These are phyloP conservation scores for Rhadina sibilatrix DNA, from an alignment of 2,113 vertebrate species.

Conservation along the genomic window DNA sequence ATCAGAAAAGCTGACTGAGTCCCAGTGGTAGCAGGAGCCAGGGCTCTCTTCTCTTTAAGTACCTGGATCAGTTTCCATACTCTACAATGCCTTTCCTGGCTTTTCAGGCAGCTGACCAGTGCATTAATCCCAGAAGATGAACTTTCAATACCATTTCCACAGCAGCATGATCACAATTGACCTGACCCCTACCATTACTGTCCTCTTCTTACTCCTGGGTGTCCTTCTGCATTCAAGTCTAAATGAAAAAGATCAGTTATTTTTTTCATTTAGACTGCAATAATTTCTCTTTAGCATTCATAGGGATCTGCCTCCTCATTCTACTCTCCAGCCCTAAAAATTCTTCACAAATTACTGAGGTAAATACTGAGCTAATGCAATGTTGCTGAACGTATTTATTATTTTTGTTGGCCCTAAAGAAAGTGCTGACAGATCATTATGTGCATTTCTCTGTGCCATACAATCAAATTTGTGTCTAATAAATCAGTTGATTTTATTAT, in stretches of 20 bases:
- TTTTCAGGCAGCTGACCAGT: background rate
- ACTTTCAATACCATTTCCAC: background rate
- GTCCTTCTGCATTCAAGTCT: background rate
- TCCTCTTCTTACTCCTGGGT: background rate
- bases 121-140: background rate
- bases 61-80: background rate
- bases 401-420: background rate
- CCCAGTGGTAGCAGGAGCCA: background rate
- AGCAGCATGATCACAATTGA: rapidly evolving
- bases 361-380: background rate
- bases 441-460: background rate
- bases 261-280: background rate
- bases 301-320: background rate
- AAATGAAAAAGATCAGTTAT: background rate
- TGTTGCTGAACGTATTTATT: background rate
- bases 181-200: background rate
- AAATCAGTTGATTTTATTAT: background rate
- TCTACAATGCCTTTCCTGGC: background rate
- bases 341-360: background rate
- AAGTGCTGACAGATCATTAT: background rate
- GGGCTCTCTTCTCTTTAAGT: background rate
- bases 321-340: background rate
- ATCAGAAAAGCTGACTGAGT: background rate
- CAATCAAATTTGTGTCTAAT: background rate
- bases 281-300: background rate